Conservation (phyloP, 2,113 vertebrate species). For the Anser brachyrhynchus region DNA sequence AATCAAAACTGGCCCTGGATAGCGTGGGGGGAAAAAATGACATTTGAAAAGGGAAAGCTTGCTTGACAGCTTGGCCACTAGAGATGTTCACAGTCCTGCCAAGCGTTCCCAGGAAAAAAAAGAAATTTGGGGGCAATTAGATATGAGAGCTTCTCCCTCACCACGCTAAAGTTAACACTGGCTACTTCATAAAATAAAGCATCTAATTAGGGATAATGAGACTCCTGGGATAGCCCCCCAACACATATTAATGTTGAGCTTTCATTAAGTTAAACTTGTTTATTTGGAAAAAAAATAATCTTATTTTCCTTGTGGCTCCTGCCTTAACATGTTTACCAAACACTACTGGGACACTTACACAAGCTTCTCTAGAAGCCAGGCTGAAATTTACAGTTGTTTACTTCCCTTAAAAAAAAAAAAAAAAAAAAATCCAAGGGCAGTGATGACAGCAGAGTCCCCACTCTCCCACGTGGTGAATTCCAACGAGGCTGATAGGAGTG, state of each 20-base stretch:
- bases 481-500: conserved; percentile 11
- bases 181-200: conserved; percentile 43
- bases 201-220: conserved; percentile 60
- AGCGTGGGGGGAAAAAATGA: neutral
- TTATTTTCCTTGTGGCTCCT: conserved; percentile 19
- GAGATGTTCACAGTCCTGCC: conserved; percentile 27
- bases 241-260: conserved; percentile 24
- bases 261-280: conserved; percentile 51
- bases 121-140: conserved; percentile 37
- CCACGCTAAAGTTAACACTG: conserved; percentile 13
- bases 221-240: conserved; percentile 16
- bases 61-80: conserved; percentile 41
- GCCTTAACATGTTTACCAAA: conserved; percentile 47
- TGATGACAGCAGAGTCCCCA: conserved; percentile 20
- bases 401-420: neutral
- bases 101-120: conserved; percentile 36
- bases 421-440: neutral
- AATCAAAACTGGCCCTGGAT: neutral
- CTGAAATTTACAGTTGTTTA: conserved; percentile 62
- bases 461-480: conserved; percentile 33
- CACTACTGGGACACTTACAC: conserved; percentile 50
- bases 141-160: conserved; percentile 22
- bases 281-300: conserved; percentile 3
- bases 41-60: conserved; percentile 38
- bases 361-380: conserved; percentile 2